Conservation (phyloP, 2,113 vertebrate species). For the Psilopogon haemacephalus region DNA sequence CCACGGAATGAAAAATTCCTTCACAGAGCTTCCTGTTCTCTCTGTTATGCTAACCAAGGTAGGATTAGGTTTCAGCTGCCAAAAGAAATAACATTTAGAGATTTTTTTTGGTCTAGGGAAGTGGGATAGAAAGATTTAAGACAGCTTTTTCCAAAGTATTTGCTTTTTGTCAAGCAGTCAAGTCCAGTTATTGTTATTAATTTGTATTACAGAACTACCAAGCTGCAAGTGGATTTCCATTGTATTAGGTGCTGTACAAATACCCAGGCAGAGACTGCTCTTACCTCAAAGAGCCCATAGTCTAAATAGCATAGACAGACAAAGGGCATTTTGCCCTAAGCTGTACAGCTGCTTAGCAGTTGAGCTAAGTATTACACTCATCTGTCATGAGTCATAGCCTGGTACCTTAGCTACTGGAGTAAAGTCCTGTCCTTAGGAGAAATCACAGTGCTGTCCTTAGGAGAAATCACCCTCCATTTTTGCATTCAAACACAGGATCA, state of each 20-base stretch:
- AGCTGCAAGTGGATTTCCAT: constrained; percentile 7
- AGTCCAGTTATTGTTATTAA: constrained; percentile 67
- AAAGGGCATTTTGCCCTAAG: not conserved
- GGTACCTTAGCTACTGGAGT: not conserved
- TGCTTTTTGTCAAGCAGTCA: constrained; percentile 61
- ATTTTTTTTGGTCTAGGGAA: constrained; percentile 64
- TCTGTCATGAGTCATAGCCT: not conserved
- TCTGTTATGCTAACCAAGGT: constrained; percentile 78
- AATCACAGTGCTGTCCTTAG: not conserved
- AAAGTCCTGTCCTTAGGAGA: not conserved
- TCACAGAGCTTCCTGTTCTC: constrained; percentile 68
- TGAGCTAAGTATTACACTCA: not conserved
- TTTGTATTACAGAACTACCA: constrained; percentile 35
- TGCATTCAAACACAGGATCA: not conserved
- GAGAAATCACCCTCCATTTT: not conserved
- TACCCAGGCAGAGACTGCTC: not conserved
- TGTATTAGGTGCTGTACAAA: not conserved
- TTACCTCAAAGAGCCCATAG: not conserved
- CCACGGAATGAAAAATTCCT: constrained; percentile 80
- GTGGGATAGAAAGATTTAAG: constrained; percentile 62
- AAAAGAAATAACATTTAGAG: constrained; percentile 77
- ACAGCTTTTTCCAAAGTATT: constrained; percentile 59
- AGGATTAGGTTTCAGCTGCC: constrained; percentile 82
- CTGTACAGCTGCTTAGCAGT: not conserved
- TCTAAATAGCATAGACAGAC: not conserved